Evolutionary conservation across 2,797 vertebrate species (phyloP).

Genomic region (Steatocranus sp.): DNA sequence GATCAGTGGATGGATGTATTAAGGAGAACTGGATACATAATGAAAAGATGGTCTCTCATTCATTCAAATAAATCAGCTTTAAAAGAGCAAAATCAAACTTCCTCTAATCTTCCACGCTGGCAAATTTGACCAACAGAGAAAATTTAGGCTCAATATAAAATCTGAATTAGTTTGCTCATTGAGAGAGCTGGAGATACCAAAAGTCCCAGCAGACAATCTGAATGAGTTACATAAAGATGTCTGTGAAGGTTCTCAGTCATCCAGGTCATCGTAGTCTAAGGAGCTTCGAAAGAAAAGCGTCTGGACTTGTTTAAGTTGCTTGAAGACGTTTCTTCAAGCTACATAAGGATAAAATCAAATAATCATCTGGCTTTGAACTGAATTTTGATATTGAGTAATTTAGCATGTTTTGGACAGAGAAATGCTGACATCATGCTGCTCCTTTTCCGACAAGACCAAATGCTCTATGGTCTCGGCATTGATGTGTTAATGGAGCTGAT

Average conservation of each 20-base stretch:
- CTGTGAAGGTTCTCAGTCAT: too few species aligned
- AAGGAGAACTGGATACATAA: not conserved
- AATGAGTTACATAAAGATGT: not conserved
- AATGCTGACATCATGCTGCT: not conserved
- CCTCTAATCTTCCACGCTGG: not conserved
- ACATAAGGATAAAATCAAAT: not conserved
- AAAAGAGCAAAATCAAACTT: not conserved
- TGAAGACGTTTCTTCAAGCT: not conserved
- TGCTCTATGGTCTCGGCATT: not conserved
- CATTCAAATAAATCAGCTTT: not conserved
- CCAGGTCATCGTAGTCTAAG: too few species aligned
- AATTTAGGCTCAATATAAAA: not conserved
- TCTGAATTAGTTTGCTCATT: not conserved
- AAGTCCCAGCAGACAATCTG: not conserved
- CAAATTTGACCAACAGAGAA: not conserved
- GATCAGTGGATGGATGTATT: not conserved
- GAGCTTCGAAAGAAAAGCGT: too few species aligned
- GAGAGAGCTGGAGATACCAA: not conserved
- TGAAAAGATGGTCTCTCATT: not conserved
- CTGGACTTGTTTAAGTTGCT: too few species aligned
- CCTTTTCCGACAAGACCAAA: not conserved
- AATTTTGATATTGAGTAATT: not conserved
- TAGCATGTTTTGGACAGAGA: not conserved
- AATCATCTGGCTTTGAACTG: not conserved
- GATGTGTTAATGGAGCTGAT: not conserved